phyloP scores from a whole-genome alignment of 2,888 invertebrate species.

The Acrocera orbiculus region DNA sequence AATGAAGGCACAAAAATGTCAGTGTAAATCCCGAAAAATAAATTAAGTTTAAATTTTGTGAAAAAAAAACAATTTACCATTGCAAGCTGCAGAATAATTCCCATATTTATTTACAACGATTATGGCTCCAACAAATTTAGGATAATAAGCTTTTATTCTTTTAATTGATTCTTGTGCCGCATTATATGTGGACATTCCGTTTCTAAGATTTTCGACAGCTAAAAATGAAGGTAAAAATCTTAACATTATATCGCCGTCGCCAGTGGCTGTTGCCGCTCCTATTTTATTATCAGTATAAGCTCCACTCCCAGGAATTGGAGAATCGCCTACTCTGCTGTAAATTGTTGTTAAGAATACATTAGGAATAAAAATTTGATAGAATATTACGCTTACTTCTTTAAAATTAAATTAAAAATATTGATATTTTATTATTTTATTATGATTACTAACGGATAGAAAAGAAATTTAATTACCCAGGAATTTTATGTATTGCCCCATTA shows the following conservation, averaged over 20 bases:
- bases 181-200: constrained; percentile 49
- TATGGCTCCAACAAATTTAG: constrained; percentile 68
- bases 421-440: too few relatives aligned
- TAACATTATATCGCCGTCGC: constrained; percentile 97
- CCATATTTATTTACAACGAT: constrained; percentile 60
- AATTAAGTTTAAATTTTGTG: too few relatives aligned
- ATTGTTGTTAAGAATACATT: too few relatives aligned
- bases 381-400: too few relatives aligned
- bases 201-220: constrained; percentile 79
- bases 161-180: constrained; percentile 57
- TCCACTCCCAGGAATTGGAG: constrained; percentile 73
- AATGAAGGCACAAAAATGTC: too few relatives aligned
- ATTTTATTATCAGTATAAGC: constrained; percentile 79
- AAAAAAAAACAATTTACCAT: too few relatives aligned
- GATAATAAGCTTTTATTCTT: constrained; percentile 59
- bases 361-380: too few relatives aligned
- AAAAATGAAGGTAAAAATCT: constrained; percentile 82
- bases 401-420: too few relatives aligned
- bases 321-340: constrained; percentile 18
- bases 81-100: constrained; percentile 65
- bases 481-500: constrained; percentile 84
- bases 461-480: constrained; percentile 52
- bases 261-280: constrained; percentile 73
- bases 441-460: too few relatives aligned
- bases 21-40: too few relatives aligned